Evolutionary conservation across 2,888 invertebrate species (phyloP), one percentile per base, ranked within the genome.

Genomic region (Drosophila glabriapex): DNA sequence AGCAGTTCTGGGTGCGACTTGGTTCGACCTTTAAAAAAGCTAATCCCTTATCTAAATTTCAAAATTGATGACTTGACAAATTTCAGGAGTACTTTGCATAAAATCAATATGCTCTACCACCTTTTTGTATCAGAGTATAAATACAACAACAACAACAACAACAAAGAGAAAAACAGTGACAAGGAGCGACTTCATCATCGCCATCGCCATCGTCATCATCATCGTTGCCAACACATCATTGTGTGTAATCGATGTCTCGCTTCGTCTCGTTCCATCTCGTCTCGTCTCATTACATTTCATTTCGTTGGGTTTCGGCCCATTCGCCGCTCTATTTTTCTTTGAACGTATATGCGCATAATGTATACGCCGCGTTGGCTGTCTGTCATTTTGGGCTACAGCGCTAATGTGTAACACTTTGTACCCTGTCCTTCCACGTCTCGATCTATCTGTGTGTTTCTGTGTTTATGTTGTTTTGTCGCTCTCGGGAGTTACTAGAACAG

Each of bases 181-280:
- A 22, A 53, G 50, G 39, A 64, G 52, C 41, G 50, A 75, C 77
- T 49, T 65, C 68, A 66, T 78, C 65, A 70, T 78, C 46, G 46
- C 16, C 22, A n/a, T 41, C 14, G 2, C 0, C 33, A 14, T 16
- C 35, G 6, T 35, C 35, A 43, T 43, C 22, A 43, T 43, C 22
- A 43, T 46, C 46, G 22, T 46, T 22, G 46, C 70, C 73, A 77
- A 64, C 85, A 83, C 82, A 83, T 85, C 82, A 85, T 80, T 83
- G 83, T 85, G 78, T 85, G 78, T 72, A 77, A 82, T 82, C 68
- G 68, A 71, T 66, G 78, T 6, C 25, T 56, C 58, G 22, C 25
- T 25, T 16, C 46, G 16, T 46, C 46, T 25, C 46, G 14, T 46
- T 25, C n/a, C 43, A n/a, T 12, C 43, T 46, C 46, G 46, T 25